phyloP scores from a whole-genome alignment of 2,888 invertebrate species.

The Limnephilus lunatus region DNA sequence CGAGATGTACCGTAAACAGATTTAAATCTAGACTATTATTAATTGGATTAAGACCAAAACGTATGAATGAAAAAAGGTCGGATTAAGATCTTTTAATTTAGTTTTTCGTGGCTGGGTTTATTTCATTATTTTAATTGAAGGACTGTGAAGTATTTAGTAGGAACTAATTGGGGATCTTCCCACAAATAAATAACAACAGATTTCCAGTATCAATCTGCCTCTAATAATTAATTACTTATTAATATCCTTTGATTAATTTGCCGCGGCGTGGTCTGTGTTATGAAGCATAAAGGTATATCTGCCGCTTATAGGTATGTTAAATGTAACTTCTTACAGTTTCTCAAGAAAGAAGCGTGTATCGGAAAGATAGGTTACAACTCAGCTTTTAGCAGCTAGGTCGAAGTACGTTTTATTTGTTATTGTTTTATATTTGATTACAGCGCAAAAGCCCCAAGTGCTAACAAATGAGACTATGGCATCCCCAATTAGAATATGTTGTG shows the following conservation, averaged over 20 bases:
- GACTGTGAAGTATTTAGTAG: neutral
- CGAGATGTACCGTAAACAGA: neutral
- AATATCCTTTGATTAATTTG: constrained; percentile 2
- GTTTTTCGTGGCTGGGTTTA: neutral
- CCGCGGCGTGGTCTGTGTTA: neutral
- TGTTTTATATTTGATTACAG: too few relatives aligned
- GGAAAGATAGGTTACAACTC: too few relatives aligned
- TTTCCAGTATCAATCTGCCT: neutral
- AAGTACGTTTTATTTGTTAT: too few relatives aligned
- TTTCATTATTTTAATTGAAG: neutral
- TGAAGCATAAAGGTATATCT: neutral
- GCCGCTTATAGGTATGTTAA: neutral
- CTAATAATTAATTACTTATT: constrained; percentile 2
- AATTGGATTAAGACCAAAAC: neutral
- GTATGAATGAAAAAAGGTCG: neutral
- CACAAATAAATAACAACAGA: neutral
- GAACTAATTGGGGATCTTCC: neutral
- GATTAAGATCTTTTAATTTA: constrained; percentile 2
- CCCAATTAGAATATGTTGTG: too few relatives aligned
- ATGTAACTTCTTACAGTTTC: neutral
- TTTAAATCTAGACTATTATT: neutral
- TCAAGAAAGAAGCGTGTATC: too few relatives aligned
- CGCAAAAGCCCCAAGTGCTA: too few relatives aligned
- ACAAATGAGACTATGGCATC: too few relatives aligned
- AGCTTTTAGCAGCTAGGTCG: too few relatives aligned